Percentiles rank a stretch among this genome's conserved stretches.
These are phyloP conservation scores for Polydrusus pterygomalis DNA, from an alignment of 2,888 invertebrate genomes.

Conservation along the genomic window DNA sequence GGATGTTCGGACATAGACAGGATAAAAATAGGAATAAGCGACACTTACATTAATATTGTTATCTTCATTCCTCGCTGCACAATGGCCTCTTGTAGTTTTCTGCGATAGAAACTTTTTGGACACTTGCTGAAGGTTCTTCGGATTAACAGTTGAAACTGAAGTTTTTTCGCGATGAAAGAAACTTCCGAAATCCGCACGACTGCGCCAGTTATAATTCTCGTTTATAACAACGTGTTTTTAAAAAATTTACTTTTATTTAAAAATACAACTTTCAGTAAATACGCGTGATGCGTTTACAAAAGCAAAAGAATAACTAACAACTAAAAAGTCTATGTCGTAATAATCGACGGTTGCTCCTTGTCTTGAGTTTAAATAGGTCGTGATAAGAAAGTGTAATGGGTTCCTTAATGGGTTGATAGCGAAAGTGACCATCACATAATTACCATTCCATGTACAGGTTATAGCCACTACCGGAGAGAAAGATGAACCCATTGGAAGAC, in stretches of 20 bases:
- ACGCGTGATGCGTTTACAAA: slow-evolving; percentile 6
- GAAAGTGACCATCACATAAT: slow-evolving; percentile 5
- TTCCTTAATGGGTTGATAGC: neutral
- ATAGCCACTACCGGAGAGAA: no score
- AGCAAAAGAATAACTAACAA: neutral
- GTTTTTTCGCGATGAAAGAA: neutral
- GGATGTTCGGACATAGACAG: neutral
- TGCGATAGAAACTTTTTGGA: neutral
- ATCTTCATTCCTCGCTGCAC: neutral
- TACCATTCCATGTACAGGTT: no score
- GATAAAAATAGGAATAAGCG: slow-evolving; percentile 9
- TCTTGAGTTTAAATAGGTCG: neutral
- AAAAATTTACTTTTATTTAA: neutral
- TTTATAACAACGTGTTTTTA: neutral
- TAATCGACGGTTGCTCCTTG: neutral
- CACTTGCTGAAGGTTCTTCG: neutral
- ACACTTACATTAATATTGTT: slow-evolving; percentile 6
- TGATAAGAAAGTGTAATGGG: neutral
- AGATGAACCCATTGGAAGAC: no score
- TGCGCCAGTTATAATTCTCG: neutral
- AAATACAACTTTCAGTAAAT: slow-evolving; percentile 7
- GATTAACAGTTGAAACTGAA: slow-evolving; percentile 1
- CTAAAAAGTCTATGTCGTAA: neutral
- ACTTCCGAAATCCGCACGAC: neutral
- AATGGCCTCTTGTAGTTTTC: neutral